Conservation (phyloP, 2,797 vertebrate species). For the Erethizon dorsatum region DNA sequence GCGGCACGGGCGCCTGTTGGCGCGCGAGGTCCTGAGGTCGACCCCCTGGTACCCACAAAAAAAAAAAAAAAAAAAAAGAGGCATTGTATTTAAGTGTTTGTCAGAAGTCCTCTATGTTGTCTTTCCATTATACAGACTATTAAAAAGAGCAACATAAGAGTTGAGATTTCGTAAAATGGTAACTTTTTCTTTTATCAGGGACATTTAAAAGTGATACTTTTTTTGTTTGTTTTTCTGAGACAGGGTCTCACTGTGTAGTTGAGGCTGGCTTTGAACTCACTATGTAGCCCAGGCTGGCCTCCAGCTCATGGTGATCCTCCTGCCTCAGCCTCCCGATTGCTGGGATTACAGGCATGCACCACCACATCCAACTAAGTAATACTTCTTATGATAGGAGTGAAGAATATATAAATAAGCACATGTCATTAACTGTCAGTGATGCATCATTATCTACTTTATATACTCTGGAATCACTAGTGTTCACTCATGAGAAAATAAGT, state of each 20-base stretch:
- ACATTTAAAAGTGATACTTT: background rate
- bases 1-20: no score
- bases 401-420: background rate
- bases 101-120: background rate
- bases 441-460: background rate
- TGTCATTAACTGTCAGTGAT: slow-evolving; percentile 24
- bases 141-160: slow-evolving; percentile 10
- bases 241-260: background rate
- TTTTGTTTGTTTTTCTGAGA: background rate
- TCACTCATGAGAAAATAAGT: background rate
- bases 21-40: no score
- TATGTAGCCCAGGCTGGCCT: background rate
- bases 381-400: background rate
- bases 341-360: background rate
- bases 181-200: background rate
- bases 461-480: background rate
- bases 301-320: background rate
- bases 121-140: background rate
- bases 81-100: background rate
- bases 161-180: background rate
- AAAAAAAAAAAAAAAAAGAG: no score
- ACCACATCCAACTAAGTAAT: background rate
- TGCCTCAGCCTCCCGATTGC: background rate
- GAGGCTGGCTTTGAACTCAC: background rate
- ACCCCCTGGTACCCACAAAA: no score